Conservation (phyloP, 2,888 invertebrate species). For the Octodonta nipae region DNA sequence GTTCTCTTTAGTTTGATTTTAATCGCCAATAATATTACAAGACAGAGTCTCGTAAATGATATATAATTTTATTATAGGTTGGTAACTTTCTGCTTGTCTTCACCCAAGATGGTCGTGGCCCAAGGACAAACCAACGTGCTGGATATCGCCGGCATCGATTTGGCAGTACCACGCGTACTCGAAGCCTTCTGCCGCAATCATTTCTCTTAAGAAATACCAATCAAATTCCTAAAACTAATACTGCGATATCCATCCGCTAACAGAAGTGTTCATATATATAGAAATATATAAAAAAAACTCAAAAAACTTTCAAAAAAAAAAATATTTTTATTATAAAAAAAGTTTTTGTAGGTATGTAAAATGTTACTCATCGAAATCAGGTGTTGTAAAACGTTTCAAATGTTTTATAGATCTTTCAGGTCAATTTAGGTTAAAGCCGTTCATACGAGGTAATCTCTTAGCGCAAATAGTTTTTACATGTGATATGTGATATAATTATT, state of each 20-base stretch:
- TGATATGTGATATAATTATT: no score
- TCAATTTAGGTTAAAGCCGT: no score
- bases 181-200: slow-evolving; percentile 49
- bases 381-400: no score
- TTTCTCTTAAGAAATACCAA: slow-evolving; percentile 25
- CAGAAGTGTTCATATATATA: slow-evolving; percentile 18
- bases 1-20: no score
- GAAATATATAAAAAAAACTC: slow-evolving; percentile 6
- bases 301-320: slow-evolving; percentile 5
- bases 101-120: slow-evolving; percentile 39
- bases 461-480: no score
- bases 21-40: no score
- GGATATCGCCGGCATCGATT: slow-evolving; percentile 51
- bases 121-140: slow-evolving; percentile 38
- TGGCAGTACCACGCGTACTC: slow-evolving; percentile 46
- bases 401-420: no score
- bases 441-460: no score
- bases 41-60: no score
- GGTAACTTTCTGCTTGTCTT: slow-evolving; percentile 44
- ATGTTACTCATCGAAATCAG: not conserved
- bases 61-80: no score
- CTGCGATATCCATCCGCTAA: slow-evolving; percentile 19
- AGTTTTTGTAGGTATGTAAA: slow-evolving; percentile 2
- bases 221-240: slow-evolving; percentile 8
- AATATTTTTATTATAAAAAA: slow-evolving; percentile 6